A percentile compares a stretch with the other conserved stretches of the same genome.
phyloP scores from a whole-genome alignment of 2,888 invertebrate genomes.

The Pachymerium ferrugineum region DNA sequence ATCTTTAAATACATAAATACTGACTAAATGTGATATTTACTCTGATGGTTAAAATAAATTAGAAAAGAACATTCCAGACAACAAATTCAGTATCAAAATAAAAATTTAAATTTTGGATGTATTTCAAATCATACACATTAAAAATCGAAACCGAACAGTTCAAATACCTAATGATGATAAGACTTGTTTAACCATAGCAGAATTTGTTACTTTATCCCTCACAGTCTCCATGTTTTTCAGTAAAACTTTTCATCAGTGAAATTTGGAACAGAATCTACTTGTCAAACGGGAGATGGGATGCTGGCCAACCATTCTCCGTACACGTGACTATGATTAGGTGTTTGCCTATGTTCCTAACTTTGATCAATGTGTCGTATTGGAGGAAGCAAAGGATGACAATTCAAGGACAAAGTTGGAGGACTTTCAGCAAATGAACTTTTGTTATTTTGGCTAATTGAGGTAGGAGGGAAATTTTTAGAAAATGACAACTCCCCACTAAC shows the following conservation, averaged over 20 bases:
- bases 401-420: neutral
- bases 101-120: no score
- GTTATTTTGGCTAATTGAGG: no score
- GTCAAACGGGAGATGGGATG: conserved; percentile 21
- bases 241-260: neutral
- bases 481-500: neutral
- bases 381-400: neutral
- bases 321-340: conserved; percentile 15
- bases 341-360: neutral
- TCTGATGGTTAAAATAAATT: no score
- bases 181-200: neutral
- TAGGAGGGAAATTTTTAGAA: no score
- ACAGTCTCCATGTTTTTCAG: neutral
- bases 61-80: no score
- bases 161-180: neutral
- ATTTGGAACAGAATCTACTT: neutral
- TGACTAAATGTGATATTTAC: no score
- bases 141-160: no score
- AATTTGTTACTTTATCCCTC: neutral
- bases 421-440: no score
- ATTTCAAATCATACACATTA: no score
- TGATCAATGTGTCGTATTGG: no score
- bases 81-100: no score
- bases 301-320: conserved; percentile 9
- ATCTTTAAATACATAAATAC: no score